These are phyloP conservation scores for Rhagium mordax DNA, from an alignment of 2,888 invertebrate species.

Conservation along the genomic window DNA sequence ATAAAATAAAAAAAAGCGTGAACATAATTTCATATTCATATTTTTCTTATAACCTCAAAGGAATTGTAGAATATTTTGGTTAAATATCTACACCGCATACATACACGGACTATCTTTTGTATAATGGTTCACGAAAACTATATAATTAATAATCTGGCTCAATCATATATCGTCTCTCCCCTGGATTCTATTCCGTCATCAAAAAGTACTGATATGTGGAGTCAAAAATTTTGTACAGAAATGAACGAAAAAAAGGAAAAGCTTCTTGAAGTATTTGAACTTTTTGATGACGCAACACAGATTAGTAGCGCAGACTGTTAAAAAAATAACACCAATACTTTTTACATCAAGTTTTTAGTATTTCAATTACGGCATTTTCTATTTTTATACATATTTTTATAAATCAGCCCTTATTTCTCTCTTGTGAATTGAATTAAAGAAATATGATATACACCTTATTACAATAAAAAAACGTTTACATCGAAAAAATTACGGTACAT, in stretches of 20 bases:
- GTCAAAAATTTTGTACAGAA: slow-evolving; percentile 13
- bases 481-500: slow-evolving; percentile 35
- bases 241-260: neutral
- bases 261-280: neutral
- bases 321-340: slow-evolving; percentile 47
- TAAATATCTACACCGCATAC: neutral
- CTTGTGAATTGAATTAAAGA: slow-evolving; percentile 66
- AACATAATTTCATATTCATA: too few species aligned
- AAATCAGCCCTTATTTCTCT: slow-evolving; percentile 70
- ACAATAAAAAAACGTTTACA: slow-evolving; percentile 38
- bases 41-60: too few species aligned
- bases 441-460: slow-evolving; percentile 64
- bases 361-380: slow-evolving; percentile 58
- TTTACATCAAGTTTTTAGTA: slow-evolving; percentile 56
- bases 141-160: neutral
- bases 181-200: slow-evolving; percentile 6
- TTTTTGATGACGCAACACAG: slow-evolving; percentile 19
- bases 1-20: too few species aligned
- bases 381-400: slow-evolving; percentile 64
- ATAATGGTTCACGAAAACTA: neutral
- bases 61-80: neutral
- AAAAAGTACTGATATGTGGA: slow-evolving; percentile 31
- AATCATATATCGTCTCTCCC: neutral
- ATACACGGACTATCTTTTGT: neutral
- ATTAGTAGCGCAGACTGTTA: slow-evolving; percentile 47